Conservation (phyloP, 2,113 vertebrate genomes). For the Myxocyprinus asiaticus region DNA sequence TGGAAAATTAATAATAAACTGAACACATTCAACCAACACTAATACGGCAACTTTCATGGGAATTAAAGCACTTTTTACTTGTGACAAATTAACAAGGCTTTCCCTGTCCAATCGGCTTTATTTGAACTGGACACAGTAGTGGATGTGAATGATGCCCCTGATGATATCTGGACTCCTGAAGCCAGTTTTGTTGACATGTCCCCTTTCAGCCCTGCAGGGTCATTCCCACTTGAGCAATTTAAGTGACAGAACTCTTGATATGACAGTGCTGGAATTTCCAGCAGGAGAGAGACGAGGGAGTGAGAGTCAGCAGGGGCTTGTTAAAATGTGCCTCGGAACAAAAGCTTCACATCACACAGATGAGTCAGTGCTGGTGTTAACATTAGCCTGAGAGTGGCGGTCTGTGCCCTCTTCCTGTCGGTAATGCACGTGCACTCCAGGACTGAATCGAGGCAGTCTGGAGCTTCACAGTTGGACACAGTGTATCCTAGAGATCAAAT, state of each 20-base stretch:
- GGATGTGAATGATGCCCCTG: constrained; percentile 16
- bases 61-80: no score
- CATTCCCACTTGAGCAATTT: constrained; percentile 30
- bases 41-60: no score
- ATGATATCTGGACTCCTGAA: constrained; percentile 25
- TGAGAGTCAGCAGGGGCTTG: constrained; percentile 39
- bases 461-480: background rate
- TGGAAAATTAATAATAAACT: background rate
- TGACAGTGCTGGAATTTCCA: constrained; percentile 36
- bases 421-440: constrained; percentile 4
- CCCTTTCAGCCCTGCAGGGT: constrained; percentile 9
- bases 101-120: background rate
- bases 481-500: background rate
- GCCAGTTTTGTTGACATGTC: constrained; percentile 25
- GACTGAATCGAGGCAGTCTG: constrained; percentile 4
- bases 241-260: constrained; percentile 26
- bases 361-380: constrained; percentile 35
- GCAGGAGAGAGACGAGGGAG: constrained; percentile 8
- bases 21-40: background rate
- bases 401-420: constrained; percentile 5
- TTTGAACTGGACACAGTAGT: constrained; percentile 1
- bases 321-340: constrained; percentile 36
- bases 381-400: constrained; percentile 22
- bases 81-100: background rate
- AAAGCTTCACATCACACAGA: constrained; percentile 23